Evolutionary conservation across 2,888 invertebrate species (phyloP).

Genomic region (Lasiommata megera): DNA sequence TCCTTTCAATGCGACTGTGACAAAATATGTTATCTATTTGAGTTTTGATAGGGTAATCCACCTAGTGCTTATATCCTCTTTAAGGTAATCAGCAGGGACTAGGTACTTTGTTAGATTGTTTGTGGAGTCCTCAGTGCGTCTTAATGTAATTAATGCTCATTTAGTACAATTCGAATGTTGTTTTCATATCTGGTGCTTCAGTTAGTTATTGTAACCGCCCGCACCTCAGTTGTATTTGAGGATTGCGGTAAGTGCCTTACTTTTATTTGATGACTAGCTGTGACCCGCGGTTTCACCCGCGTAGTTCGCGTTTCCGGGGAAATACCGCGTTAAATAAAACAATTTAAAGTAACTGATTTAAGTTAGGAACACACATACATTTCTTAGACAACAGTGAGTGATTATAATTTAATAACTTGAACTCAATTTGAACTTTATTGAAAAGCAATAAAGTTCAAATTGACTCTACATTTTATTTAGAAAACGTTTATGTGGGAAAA

Average conservation of each 20-base stretch:
- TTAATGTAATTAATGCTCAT: conserved; percentile 29
- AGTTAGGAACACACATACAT: too few relatives aligned
- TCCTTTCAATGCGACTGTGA: conserved; percentile 28
- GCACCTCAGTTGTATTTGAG: conserved; percentile 56
- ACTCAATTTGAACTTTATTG: too few relatives aligned
- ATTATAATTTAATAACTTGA: too few relatives aligned
- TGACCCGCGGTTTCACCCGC: too few relatives aligned
- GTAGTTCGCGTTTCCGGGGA: too few relatives aligned
- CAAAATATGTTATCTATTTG: conserved; percentile 43
- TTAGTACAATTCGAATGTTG: conserved; percentile 42
- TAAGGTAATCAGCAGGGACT: conserved; percentile 10
- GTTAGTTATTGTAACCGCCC: conserved; percentile 37
- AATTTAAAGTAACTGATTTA: too few relatives aligned
- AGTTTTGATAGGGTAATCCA: conserved; percentile 44
- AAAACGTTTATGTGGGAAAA: too few relatives aligned
- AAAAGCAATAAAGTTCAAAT: too few relatives aligned
- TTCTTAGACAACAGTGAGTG: too few relatives aligned
- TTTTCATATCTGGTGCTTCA: conserved; percentile 40
- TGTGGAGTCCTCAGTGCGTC: conserved; percentile 20
- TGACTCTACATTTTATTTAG: too few relatives aligned
- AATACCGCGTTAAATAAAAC: too few relatives aligned
- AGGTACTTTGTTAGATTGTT: conserved; percentile 28
- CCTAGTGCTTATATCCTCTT: not conserved
- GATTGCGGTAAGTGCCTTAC: conserved; percentile 62
- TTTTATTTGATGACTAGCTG: not conserved